Evolutionary conservation across 2,113 vertebrate species (phyloP), one percentile per base, ranked within the genome.

Genomic region (Engystomops pustulosus): DNA sequence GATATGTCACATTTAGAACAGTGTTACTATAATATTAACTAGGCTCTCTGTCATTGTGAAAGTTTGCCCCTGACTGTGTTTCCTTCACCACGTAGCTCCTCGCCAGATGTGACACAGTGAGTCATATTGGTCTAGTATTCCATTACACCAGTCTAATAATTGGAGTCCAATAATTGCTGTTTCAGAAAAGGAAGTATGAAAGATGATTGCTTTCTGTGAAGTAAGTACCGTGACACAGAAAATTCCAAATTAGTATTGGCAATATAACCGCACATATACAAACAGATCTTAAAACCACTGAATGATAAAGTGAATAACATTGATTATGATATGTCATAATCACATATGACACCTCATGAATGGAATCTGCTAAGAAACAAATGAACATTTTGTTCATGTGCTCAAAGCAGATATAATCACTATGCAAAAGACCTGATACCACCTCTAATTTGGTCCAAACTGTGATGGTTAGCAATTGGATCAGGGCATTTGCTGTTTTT

Each of bases 51-150:
- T 68, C 82, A 77, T 78, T 78, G 23, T 70, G 32, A 53, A 79
- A 70, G 53, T 30, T 51, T 70, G 74, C 62, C 75, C 75, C 62
- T 79, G 62, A 69, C 83, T 78, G 72, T 53, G 58, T 74, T 83
- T 65, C 55, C 45, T 68, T 69, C 75, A 27, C 47, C 23, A n/a
- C 5, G 17, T 36, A 41, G 45, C 45, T 79, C 83, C 75, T 32
- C 30, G 75, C 83, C 83, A 85, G 83, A 85, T 85, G 74, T 85
- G 83, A 79, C 74, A 85, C 23, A 41, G 51, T 85, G 74, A 85
- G 62, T 79, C 83, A 85, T 79, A 79, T 78, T 69, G 51, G 45
- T 78, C 41, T 77, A 14, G 55, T 77, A 84, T 84, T 84, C 60
- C 72, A 77, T 84, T 84, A 77, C 82, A 74, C 51, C 23, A 68